These are phyloP conservation scores for Phymatocera aterrima DNA, from an alignment of 2,888 invertebrate species.

Conservation along the genomic window DNA sequence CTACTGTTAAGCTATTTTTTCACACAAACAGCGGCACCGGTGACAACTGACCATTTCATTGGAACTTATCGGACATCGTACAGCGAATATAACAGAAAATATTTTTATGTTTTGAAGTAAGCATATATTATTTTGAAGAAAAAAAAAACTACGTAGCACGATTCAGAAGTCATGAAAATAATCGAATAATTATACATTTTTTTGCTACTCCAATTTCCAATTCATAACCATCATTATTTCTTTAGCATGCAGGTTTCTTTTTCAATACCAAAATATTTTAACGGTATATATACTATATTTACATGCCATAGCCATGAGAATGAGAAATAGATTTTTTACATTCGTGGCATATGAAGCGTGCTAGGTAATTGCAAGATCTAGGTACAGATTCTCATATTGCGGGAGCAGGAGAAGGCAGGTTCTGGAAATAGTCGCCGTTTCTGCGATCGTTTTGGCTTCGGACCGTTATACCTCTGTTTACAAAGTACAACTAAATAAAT, in stretches of 20 bases:
- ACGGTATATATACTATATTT: too few species aligned
- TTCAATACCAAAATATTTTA: background rate
- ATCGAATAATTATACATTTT: background rate
- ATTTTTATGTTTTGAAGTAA: constrained; percentile 37
- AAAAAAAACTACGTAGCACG: constrained; percentile 5
- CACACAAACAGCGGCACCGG: background rate
- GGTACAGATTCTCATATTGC: constrained; percentile 12
- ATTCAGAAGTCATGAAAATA: background rate
- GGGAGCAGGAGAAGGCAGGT: background rate
- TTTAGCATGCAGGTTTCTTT: too few species aligned
- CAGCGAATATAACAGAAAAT: constrained; percentile 13
- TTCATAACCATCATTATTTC: background rate
- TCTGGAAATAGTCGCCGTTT: constrained; percentile 12
- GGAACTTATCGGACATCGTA: constrained; percentile 31
- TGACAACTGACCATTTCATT: constrained; percentile 4
- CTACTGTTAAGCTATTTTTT: constrained; percentile 19
- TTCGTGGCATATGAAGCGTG: constrained; percentile 12
- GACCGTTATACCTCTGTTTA: constrained; percentile 33
- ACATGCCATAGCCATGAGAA: too few species aligned
- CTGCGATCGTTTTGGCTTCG: constrained; percentile 23
- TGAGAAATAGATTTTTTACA: background rate
- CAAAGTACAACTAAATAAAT: constrained; percentile 34
- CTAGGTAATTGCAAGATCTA: constrained; percentile 23
- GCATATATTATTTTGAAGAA: constrained; percentile 32
- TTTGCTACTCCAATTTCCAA: background rate